phyloP scores from a whole-genome alignment of 1,140 invertebrate species.

The Tetramorium parvispinum region DNA sequence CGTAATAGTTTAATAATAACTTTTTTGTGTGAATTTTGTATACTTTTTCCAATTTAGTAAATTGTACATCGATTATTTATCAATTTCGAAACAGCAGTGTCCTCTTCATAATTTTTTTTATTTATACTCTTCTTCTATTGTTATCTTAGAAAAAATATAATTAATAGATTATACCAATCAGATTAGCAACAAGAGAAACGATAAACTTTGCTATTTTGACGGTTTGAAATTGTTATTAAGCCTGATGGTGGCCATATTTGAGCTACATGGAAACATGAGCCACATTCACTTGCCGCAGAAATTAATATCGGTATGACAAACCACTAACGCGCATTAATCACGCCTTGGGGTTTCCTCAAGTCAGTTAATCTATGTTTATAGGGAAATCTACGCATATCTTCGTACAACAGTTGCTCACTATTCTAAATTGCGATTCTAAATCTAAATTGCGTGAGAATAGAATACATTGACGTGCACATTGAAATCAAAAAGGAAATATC shows the following conservation, averaged over 20 bases:
- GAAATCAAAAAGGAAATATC: slow-evolving; percentile 19
- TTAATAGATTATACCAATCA: not conserved
- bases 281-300: slow-evolving; percentile 28
- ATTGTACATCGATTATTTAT: no score
- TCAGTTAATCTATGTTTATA: slow-evolving; percentile 26
- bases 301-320: slow-evolving; percentile 41
- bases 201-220: not conserved
- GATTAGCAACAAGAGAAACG: not conserved
- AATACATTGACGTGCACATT: not conserved
- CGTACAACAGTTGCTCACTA: slow-evolving; percentile 7
- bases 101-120: not conserved
- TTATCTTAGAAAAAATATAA: not conserved
- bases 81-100: no score
- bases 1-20: not conserved
- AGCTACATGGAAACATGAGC: slow-evolving; percentile 24
- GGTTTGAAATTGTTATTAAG: slow-evolving; percentile 32
- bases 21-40: not conserved
- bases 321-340: slow-evolving; percentile 53
- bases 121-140: not conserved
- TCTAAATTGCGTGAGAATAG: not conserved
- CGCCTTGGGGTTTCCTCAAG: slow-evolving; percentile 16
- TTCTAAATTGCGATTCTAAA: slow-evolving; percentile 9
- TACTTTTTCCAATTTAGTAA: not conserved
- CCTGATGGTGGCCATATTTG: not conserved
- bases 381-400: slow-evolving; percentile 40